phyloP scores from a whole-genome alignment of 2,797 vertebrate species.

The Chiloscyllium punctatum region DNA sequence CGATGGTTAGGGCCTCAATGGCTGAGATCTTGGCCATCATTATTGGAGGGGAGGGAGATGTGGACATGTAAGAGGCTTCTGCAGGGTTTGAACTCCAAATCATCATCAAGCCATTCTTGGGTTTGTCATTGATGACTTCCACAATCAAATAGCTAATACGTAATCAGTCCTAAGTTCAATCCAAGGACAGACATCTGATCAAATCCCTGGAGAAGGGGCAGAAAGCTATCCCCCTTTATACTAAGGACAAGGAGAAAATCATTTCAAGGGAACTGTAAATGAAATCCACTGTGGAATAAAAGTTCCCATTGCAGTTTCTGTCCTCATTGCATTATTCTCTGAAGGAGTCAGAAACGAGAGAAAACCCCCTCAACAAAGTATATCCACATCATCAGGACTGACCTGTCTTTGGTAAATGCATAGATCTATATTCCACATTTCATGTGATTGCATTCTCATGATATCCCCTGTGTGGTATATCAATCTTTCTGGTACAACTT shows the following conservation, averaged over 20 bases:
- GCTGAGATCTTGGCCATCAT: not conserved
- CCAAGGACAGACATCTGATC: not conserved
- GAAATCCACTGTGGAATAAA: not conserved
- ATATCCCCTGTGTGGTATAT: not conserved
- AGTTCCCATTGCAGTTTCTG: not conserved
- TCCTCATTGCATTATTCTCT: not conserved
- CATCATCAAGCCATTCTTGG: not conserved
- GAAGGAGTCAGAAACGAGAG: not conserved
- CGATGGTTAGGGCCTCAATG: not conserved
- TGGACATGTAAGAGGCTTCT: not conserved
- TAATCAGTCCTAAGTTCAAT: not conserved
- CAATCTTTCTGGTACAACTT: not conserved
- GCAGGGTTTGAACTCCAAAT: not conserved
- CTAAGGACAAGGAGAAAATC: not conserved
- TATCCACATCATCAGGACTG: not conserved
- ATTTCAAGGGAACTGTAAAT: not conserved
- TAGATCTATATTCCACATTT: not conserved
- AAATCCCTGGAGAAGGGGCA: not conserved
- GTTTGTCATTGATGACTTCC: not conserved
- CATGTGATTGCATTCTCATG: not conserved
- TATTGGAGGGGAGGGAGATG: not conserved
- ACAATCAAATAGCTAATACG: not conserved
- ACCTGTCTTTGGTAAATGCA: not conserved
- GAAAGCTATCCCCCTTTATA: not conserved
- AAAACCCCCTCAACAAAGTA: not conserved